Conservation (phyloP, 1,140 invertebrate genomes). For the Drosophila fuyamai region DNA sequence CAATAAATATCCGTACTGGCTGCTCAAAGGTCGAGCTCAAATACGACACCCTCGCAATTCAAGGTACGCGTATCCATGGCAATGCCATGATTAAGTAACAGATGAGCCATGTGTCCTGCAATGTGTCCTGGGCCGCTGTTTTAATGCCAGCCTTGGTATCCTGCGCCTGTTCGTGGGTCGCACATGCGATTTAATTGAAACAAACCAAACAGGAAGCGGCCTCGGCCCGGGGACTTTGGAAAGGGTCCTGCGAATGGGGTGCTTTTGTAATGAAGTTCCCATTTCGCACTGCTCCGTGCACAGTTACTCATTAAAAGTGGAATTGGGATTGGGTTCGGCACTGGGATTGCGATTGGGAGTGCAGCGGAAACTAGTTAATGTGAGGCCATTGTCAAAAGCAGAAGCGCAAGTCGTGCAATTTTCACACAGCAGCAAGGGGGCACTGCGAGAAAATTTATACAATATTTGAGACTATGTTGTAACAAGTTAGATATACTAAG, state of each 20-base stretch:
- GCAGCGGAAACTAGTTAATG: slow-evolving; percentile 82
- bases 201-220: slow-evolving; percentile 78
- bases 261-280: slow-evolving; percentile 78
- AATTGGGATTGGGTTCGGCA: slow-evolving; percentile 6
- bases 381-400: slow-evolving; percentile 81
- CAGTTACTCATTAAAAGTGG: slow-evolving; percentile 75
- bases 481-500: no score
- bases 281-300: slow-evolving; percentile 53
- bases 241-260: slow-evolving; percentile 57
- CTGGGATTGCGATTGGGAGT: slow-evolving; percentile 48
- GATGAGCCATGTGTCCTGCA: slow-evolving; percentile 71
- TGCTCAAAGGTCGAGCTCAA: slow-evolving; percentile 34
- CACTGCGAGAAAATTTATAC: slow-evolving; percentile 7
- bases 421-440: slow-evolving; percentile 65
- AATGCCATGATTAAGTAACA: slow-evolving; percentile 81
- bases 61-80: slow-evolving; percentile 71
- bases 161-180: slow-evolving; percentile 46
- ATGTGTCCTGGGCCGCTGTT: slow-evolving; percentile 30
- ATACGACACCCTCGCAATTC: slow-evolving; percentile 36
- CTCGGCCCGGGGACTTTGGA: not conserved
- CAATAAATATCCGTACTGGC: slow-evolving; percentile 47
- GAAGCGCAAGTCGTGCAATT: slow-evolving; percentile 82
- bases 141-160: slow-evolving; percentile 9
- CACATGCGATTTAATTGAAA: slow-evolving; percentile 83
- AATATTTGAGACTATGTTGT: not conserved